A percentile compares a stretch with the other conserved stretches of the same genome.
Conservation (phyloP, 2,888 invertebrate genomes). For the Chromoteleia sp. region DNA sequence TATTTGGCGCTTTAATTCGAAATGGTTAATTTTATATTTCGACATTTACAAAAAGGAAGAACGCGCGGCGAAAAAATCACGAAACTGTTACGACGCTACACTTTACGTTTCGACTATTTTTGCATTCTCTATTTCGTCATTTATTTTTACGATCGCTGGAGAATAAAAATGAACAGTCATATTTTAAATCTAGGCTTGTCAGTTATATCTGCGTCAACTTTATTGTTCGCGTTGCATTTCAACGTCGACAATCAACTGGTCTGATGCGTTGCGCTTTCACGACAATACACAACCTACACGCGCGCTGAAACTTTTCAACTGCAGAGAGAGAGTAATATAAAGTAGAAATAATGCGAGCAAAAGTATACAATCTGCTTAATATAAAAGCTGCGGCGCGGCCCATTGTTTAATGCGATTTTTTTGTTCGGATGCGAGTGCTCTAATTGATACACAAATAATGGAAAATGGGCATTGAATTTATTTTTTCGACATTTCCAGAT, state of each 20-base stretch:
- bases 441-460: constrained; percentile 22
- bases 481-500: too few relatives aligned
- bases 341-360: constrained; percentile 30
- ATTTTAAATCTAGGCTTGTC: constrained; percentile 17
- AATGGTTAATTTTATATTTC: constrained; percentile 40
- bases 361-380: constrained; percentile 17
- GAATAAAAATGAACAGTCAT: constrained; percentile 22
- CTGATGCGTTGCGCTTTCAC: constrained; percentile 35
- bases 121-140: not conserved
- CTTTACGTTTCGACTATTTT: not conserved
- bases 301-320: constrained; percentile 1
- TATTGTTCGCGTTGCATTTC: constrained; percentile 49
- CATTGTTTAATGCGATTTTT: constrained; percentile 23
- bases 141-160: not conserved
- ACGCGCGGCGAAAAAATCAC: not conserved
- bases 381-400: not conserved
- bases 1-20: constrained; percentile 49
- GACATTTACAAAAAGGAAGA: constrained; percentile 8
- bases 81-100: not conserved
- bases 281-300: constrained; percentile 35
- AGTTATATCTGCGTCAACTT: constrained; percentile 51
- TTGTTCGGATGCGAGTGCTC: not conserved
- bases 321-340: constrained; percentile 21
- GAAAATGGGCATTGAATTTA: not conserved
- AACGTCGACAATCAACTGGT: constrained; percentile 50